Base-by-base conservation (phyloP, 1,140 invertebrate genomes). In the Andricus grossulariae region DNA sequence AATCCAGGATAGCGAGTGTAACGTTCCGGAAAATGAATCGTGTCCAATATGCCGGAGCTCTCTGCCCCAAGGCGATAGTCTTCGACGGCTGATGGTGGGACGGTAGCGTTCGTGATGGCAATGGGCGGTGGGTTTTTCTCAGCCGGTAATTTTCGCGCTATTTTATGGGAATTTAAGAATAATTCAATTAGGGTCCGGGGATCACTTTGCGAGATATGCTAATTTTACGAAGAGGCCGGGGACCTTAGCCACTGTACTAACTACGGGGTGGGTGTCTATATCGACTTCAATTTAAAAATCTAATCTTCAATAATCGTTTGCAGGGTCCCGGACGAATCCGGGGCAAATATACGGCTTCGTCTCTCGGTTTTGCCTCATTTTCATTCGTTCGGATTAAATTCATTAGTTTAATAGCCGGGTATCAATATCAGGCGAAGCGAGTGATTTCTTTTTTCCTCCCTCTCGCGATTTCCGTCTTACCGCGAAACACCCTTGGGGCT, bases 121-220 rank as follows among this genome's bases (percentile, higher is more conserved):
- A 76, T 79, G 76, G 75, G 32, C 57, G 49, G 18, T 57, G 50
- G 19, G 54, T 73, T 73, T 74, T 78, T 74, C 77, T 72, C 55
- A 74, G 75, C 73, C 79, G 85, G 88, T 90, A 89, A 92, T 92
- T 91, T 90, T 91, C 90, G 86, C 87, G 84, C 87, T 87, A 91
- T 91, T 92, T 91, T 92, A 92, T 91, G 90, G 90, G 90, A 92
- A 91, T 92, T 91, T 92, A 90, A 91, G 90, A 91, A 92, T 92
- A 92, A 92, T 92, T 92, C 91, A 91, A 92, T 92, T 91, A 91
- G 89, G 84, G 82, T 77, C 86, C 86, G 86, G 89, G 89, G 90
- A 91, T 91, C 87, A 87, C 88, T 90, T 88, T 85, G 83, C 83
- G 80, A 91, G 90, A 91, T 92, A 92, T 92, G 90, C 91, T 92